phyloP scores from a whole-genome alignment of 2,113 vertebrate genomes.

The Oceanites oceanicus region DNA sequence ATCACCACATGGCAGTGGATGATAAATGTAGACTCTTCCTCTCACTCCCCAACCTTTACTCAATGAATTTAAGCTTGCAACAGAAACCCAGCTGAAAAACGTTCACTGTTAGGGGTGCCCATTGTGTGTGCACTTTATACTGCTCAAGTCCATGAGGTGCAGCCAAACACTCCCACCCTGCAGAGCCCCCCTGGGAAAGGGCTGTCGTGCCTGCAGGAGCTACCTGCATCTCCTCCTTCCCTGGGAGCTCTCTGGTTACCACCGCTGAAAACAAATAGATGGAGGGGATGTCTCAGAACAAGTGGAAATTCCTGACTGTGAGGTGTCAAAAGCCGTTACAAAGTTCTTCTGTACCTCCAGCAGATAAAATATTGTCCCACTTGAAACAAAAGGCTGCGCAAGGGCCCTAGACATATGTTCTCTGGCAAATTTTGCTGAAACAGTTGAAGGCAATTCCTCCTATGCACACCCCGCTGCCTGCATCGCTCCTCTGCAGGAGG shows the following conservation, averaged over 20 bases:
- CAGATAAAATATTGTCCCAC: not conserved
- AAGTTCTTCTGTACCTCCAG: not conserved
- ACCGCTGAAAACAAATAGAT: not conserved
- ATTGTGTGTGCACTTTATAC: not conserved
- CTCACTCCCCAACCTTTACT: not conserved
- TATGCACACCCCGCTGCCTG: not conserved
- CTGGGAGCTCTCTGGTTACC: not conserved
- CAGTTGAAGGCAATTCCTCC: not conserved
- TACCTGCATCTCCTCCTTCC: not conserved
- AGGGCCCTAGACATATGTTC: not conserved
- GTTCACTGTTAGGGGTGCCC: not conserved
- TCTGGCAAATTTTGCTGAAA: not conserved
- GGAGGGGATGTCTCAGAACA: not conserved
- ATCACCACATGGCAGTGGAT: not conserved
- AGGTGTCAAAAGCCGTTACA: not conserved
- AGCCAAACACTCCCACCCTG: not conserved
- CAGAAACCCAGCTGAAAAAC: not conserved
- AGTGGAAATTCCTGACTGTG: not conserved
- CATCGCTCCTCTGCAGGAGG: not conserved
- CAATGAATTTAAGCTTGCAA: not conserved
- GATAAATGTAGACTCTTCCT: not conserved
- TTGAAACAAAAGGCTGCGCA: not conserved
- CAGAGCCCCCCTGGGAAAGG: not conserved
- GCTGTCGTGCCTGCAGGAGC: not conserved
- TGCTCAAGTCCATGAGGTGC: not conserved